Base-by-base conservation (phyloP, 2,888 invertebrate genomes). In the Ectemnius cavifrons region DNA sequence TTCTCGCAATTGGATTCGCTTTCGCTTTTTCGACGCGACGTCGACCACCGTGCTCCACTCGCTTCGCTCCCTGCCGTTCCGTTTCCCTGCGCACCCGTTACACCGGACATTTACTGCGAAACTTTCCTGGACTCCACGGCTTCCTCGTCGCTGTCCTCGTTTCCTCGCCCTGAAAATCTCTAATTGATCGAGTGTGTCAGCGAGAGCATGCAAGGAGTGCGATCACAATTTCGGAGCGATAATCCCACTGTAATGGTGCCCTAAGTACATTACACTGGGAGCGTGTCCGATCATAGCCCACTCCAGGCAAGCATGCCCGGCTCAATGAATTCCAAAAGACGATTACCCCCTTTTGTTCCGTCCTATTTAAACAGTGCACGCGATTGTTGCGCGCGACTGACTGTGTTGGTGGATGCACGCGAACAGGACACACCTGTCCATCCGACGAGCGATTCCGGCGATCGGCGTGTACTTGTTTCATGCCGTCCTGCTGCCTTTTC, bases 1-100 rank as follows among this genome's bases (percentile, higher is more conserved):
- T 52, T 52, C 52, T 52, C 52, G 52, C 52, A 16, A 52, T 52
- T 16, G 52, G 52, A 52, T 16, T 52, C 52, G 52, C 52, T 52
- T 52, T 52, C 52, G 52, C 52, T 52, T 52, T 52, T 52, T 52
- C 52, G n/a, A 14, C n/a, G 8, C 5, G 52, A 16, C 16, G 52
- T 5, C 52, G 37, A 11, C 52, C n/a, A 16, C 52, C 14, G 52
- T 52, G 23, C 23, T 23, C 23, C 23, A 23, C 23, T 23, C 23
- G 23, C 23, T 23, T 23, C 23, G 23, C 23, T 23, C 23, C 23
- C 23, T n/a, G 47, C 47, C 16, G 52, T 52, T 52, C 52, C 52
- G 14, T 37, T 11, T 37, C 37, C 37, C 37, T 37, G 37, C 8
- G 37, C 37, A 37, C 37, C 37, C 37, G 37, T 37, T 37, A 37